These are phyloP conservation scores for Peromyscus attwateri DNA, from an alignment of 2,797 vertebrate species.

Conservation along the genomic window DNA sequence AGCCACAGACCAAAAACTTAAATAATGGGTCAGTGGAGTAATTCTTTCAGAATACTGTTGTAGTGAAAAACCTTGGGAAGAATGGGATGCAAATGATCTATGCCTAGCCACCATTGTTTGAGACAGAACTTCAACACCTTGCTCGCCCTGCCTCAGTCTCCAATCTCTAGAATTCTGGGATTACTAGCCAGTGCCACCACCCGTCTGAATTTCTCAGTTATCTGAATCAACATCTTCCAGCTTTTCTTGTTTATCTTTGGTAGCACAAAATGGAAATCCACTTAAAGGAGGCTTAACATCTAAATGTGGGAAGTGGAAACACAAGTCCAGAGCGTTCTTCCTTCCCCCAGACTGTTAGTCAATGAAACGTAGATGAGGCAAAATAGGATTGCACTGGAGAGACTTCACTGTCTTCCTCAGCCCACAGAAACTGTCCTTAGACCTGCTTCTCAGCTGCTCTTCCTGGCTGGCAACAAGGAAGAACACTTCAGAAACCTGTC, in stretches of 20 bases:
- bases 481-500: not conserved
- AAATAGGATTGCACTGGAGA: not conserved
- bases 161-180: not conserved
- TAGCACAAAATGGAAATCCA: constrained; percentile 7
- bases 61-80: not conserved
- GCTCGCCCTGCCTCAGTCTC: not conserved
- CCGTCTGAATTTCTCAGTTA: not conserved
- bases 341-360: not conserved
- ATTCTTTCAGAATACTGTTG: not conserved
- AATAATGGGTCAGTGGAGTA: not conserved
- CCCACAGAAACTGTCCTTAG: not conserved
- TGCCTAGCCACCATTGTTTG: not conserved
- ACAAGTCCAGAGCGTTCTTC: not conserved
- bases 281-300: not conserved
- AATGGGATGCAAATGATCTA: not conserved
- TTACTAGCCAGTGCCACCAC: not conserved
- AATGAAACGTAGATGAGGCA: not conserved
- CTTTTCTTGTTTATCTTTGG: constrained; percentile 43
- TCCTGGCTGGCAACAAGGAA: not conserved
- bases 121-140: not conserved
- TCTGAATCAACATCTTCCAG: not conserved
- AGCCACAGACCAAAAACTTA: not conserved
- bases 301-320: not conserved
- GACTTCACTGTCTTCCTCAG: not conserved
- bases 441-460: not conserved